Evolutionary conservation across 2,113 vertebrate species (phyloP).

Genomic region (Syngnathus floridae): DNA sequence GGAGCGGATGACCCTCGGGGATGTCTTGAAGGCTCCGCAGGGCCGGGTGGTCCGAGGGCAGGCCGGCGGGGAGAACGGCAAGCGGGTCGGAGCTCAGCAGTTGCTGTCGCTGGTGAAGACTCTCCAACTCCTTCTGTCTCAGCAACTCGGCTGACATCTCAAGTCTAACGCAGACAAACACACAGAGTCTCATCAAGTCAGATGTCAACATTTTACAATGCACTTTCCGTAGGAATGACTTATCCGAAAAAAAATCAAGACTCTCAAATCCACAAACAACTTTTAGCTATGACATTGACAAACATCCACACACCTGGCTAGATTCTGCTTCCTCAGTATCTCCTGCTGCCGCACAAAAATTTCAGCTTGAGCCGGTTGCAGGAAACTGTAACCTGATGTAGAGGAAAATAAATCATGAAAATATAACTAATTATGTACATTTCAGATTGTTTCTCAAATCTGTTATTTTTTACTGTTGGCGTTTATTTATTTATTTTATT

Average conservation of each 20-base stretch:
- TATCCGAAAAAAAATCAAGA: too few species aligned
- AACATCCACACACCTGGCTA: constrained; percentile 76
- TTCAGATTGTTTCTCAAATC: too few species aligned
- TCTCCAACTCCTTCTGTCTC: constrained; percentile 90
- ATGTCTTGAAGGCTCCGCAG: constrained; percentile 81
- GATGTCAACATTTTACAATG: neutral
- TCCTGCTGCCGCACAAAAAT: constrained; percentile 93
- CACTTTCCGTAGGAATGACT: neutral
- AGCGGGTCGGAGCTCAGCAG: constrained; percentile 76
- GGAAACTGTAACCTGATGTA: constrained; percentile 83
- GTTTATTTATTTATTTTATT: too few species aligned
- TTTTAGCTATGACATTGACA: neutral
- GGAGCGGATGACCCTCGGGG: constrained; percentile 80
- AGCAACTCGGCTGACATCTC: constrained; percentile 94
- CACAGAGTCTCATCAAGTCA: neutral
- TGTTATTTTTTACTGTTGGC: too few species aligned
- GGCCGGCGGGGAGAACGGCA: constrained; percentile 69
- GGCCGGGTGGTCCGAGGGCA: constrained; percentile 81
- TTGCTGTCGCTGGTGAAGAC: constrained; percentile 75
- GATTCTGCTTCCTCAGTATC: constrained; percentile 90
- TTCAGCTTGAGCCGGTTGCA: constrained; percentile 88
- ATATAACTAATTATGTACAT: too few species aligned
- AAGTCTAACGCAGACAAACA: constrained; percentile 66
- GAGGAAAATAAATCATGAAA: neutral
- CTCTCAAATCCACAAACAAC: neutral